phyloP scores from a whole-genome alignment of 2,888 invertebrate genomes.

The Drosophila anomalata region DNA sequence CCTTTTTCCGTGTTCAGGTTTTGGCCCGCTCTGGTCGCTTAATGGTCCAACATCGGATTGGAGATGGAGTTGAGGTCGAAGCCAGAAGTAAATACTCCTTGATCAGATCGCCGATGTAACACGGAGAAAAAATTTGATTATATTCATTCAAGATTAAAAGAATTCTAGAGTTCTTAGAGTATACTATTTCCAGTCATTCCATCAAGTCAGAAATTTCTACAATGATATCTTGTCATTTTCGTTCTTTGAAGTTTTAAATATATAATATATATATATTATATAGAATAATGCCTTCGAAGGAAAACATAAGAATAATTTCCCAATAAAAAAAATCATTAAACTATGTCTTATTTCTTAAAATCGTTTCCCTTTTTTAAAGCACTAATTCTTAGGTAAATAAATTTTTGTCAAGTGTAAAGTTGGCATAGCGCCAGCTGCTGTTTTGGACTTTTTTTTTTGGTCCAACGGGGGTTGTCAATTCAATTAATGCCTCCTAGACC shows the following conservation, averaged over 20 bases:
- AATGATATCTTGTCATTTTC: not conserved
- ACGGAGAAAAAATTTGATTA: not conserved
- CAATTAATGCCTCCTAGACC: slow-evolving; percentile 69
- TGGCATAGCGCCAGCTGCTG: slow-evolving; percentile 69
- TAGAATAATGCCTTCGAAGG: no score
- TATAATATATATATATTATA: no score
- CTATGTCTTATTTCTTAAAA: no score
- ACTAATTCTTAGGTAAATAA: no score
- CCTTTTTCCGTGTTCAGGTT: slow-evolving; percentile 61
- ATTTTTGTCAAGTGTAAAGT: slow-evolving; percentile 21
- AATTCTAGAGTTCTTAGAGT: not conserved
- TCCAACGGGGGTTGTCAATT: slow-evolving; percentile 64
- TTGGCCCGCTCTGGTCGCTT: slow-evolving; percentile 51
- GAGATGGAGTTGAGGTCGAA: slow-evolving; percentile 25
- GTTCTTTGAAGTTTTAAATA: no score
- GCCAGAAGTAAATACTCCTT: slow-evolving; percentile 64
- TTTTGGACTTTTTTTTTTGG: slow-evolving; percentile 40
- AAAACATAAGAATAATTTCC: no score
- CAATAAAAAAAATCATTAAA: no score
- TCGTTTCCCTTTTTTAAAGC: no score
- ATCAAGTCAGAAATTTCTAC: not conserved
- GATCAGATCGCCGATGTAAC: slow-evolving; percentile 38
- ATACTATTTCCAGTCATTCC: no score
- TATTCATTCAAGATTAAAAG: no score
- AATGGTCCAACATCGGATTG: slow-evolving; percentile 51